Evolutionary conservation across 2,797 vertebrate species (phyloP).

Genomic region (Chaetodon trifasciatus): DNA sequence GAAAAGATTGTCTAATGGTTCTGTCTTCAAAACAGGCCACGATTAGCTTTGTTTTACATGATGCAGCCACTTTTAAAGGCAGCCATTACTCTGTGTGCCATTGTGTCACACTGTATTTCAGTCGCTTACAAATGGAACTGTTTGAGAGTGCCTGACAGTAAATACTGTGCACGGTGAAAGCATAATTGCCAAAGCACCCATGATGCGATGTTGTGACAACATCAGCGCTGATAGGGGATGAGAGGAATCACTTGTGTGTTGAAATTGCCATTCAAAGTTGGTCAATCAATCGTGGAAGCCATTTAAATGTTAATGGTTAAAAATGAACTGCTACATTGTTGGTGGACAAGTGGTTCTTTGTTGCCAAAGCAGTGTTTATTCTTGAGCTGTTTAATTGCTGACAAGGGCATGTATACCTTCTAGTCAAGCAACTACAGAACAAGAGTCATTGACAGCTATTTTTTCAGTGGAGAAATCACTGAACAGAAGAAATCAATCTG

Average conservation of each 20-base stretch:
- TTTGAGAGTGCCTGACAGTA: conserved; percentile 43
- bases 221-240: conserved; percentile 46
- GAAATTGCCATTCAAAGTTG: conserved; percentile 74
- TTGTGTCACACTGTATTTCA: conserved; percentile 32
- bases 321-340: conserved; percentile 55
- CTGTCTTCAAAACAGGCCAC: not conserved
- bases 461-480: conserved; percentile 67
- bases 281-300: conserved; percentile 65
- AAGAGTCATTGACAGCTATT: conserved; percentile 47
- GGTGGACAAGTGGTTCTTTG: conserved; percentile 26
- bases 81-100: conserved; percentile 9
- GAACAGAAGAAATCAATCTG: conserved; percentile 69
- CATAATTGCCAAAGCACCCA: conserved; percentile 59
- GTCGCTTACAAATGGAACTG: conserved; percentile 41
- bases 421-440: conserved; percentile 24
- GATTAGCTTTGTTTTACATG: not conserved
- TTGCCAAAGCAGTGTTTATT: conserved; percentile 37
- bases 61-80: conserved; percentile 15
- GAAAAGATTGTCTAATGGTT: not conserved
- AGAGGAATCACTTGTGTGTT: conserved; percentile 70
- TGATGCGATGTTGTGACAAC: conserved; percentile 64
- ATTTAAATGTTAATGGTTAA: conserved; percentile 78
- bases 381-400: conserved; percentile 54
- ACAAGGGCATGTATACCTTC: conserved; percentile 55
- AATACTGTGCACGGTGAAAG: conserved; percentile 43